Base-by-base conservation (phyloP, 2,888 invertebrate species). In the Oxystoma pomonae region DNA sequence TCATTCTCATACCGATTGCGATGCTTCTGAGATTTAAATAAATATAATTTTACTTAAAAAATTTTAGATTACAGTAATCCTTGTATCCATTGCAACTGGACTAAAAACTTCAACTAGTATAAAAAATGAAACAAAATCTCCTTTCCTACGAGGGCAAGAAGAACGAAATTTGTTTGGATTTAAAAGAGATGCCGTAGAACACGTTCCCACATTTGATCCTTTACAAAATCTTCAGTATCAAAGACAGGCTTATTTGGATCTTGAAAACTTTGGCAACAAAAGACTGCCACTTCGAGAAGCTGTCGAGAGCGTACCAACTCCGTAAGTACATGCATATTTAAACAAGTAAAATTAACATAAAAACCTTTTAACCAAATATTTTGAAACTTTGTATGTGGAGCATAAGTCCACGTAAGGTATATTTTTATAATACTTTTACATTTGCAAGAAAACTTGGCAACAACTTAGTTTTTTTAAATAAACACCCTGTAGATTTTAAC, bases 211-310 rank as follows among this genome's bases (percentile, higher is more conserved):
- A 19, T 50, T 53, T n/a, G 59, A 62, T 19, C 59, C 17, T 1
- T 56, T 55, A 3, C 57, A 62, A 1, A 59, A 59, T 17, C 49
- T 60, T 19, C 35, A 35, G 35, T 12, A 7, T 12, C 35, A 35
- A 35, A 65, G 65, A 59, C 69, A 75, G 9, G 63, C 72, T 2
- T 75, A 75, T 62, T 71, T 65, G 20, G 71, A 70, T 20, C 62
- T 65, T 49, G 70, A 76, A 20, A 77, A 77, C 62, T 81, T 76
- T 67, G 82, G 82, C 20, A 78, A 80, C 16, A 77, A 73, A 61
- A 78, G 78, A 64, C 74, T 88, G 58, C 92, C 92, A 0, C 81
- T 92, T 64, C 83, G 93, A 64, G 84, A 87, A 57, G 91, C 93
- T 1, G 91, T 93, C 1, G 92, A 93, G 79, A 89, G 86, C 72